phyloP scores from a whole-genome alignment of 1,140 invertebrate genomes.

The Dendroctonus valens region DNA sequence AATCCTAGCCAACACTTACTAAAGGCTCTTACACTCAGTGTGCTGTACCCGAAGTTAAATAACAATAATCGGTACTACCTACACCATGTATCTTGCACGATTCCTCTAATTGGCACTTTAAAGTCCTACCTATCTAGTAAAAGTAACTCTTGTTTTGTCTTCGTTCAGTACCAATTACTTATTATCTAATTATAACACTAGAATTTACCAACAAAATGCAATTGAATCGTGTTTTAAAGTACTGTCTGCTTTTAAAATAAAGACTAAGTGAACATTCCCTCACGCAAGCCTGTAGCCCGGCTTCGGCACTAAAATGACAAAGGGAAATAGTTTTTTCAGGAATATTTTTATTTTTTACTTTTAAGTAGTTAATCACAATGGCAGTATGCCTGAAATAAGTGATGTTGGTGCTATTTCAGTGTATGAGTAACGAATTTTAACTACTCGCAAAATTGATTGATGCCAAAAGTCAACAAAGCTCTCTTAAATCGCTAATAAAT shows the following conservation, averaged over 20 bases:
- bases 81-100: constrained; percentile 21
- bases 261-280: constrained; percentile 26
- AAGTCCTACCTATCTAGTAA: constrained; percentile 30
- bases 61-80: constrained; percentile 22
- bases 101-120: constrained; percentile 31
- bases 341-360: not conserved
- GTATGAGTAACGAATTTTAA: too few relatives aligned
- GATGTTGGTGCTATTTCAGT: too few relatives aligned
- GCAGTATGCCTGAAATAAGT: too few relatives aligned
- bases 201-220: constrained; percentile 30
- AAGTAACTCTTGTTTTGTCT: constrained; percentile 31
- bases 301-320: not conserved
- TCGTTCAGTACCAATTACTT: constrained; percentile 31
- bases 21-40: not conserved
- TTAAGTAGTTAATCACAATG: too few relatives aligned
- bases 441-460: too few relatives aligned
- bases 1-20: too few relatives aligned
- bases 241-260: constrained; percentile 26
- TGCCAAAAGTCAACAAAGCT: too few relatives aligned
- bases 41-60: constrained; percentile 2
- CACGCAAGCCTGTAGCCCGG: constrained; percentile 24
- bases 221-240: constrained; percentile 30
- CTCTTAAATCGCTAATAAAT: too few relatives aligned
- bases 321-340: too few relatives aligned
- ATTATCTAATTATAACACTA: constrained; percentile 36